Conservation (phyloP, 2,888 invertebrate species). For the Phasia obesa region DNA sequence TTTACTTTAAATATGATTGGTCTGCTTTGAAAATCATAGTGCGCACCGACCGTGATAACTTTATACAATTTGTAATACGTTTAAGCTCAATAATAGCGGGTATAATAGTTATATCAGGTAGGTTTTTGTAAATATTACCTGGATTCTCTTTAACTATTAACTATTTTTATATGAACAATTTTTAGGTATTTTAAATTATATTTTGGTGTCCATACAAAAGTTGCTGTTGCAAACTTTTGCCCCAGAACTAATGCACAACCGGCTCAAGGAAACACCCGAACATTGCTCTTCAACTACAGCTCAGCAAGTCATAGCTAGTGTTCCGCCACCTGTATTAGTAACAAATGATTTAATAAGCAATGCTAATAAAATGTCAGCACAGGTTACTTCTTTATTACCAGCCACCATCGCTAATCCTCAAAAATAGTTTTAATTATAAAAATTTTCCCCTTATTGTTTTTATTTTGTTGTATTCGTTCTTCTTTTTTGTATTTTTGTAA, state of each 20-base stretch:
- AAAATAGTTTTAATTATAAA: slow-evolving; percentile 11
- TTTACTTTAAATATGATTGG: slow-evolving; percentile 97
- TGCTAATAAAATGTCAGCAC: slow-evolving; percentile 77
- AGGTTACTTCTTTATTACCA: slow-evolving; percentile 62
- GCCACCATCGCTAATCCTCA: neutral
- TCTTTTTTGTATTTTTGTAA: slow-evolving; percentile 9
- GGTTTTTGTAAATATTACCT: slow-evolving; percentile 1
- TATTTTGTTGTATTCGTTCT: too few species aligned
- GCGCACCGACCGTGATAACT: slow-evolving; percentile 89
- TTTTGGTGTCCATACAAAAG: slow-evolving; percentile 74
- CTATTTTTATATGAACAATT: neutral
- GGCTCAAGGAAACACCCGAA: slow-evolving; percentile 53
- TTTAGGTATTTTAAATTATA: slow-evolving; percentile 75
- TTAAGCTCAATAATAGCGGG: slow-evolving; percentile 96
- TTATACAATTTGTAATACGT: slow-evolving; percentile 91
- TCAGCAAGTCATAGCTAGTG: neutral
- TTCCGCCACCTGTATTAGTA: slow-evolving; percentile 39
- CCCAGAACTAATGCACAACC: slow-evolving; percentile 74
- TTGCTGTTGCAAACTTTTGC: slow-evolving; percentile 73
- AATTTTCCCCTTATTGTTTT: slow-evolving; percentile 1
- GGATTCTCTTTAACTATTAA: too few species aligned
- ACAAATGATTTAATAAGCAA: slow-evolving; percentile 77
- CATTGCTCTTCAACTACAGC: slow-evolving; percentile 13
- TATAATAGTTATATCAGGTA: slow-evolving; percentile 92
- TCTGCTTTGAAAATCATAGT: slow-evolving; percentile 94